These are phyloP conservation scores for rabbit (Oryctolagus cuniculus) DNA, from an alignment of 2,113 vertebrate genomes.

Conservation along the genomic window mOryCun1.1 NC_091436.1:157709001-157709500, in stretches of 20 bases:
- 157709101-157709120: fast-evolving
- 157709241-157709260: neutral
- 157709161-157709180: neutral
- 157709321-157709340: fast-evolving
- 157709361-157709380: neutral
- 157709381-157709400: fast-evolving
- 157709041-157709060: fast-evolving
- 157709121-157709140: neutral
- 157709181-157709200: neutral
- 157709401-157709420: neutral
- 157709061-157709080: neutral
- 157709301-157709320: neutral
- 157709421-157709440: neutral
- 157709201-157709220: neutral
- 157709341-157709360: neutral
- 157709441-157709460: neutral
- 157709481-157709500: neutral
- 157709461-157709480: neutral
- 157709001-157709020: fast-evolving
- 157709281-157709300: neutral
- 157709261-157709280: neutral
- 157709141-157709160: neutral
- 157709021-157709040: neutral
- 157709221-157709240: neutral
- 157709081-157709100: neutral